Percentiles rank a stretch among this genome's conserved stretches.
Evolutionary conservation across 1,140 invertebrate species (phyloP).

Genomic region (Dendroctonus ponderosae): DNA sequence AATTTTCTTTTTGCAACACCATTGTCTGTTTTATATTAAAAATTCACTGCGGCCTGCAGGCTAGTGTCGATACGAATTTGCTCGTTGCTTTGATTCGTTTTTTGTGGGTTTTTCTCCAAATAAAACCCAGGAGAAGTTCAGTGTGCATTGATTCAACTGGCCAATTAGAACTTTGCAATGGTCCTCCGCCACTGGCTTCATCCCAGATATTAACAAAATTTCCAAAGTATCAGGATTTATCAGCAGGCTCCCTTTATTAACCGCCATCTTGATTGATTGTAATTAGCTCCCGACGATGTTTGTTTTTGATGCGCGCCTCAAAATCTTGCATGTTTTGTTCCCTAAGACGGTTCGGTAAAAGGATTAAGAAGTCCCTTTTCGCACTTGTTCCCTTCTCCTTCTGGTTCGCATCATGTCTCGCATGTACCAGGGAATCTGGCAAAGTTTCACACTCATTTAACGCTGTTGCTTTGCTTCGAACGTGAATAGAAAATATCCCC

Average conservation of each 20-base stretch:
- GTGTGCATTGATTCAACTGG: too few species aligned
- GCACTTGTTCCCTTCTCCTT: conserved; percentile 13
- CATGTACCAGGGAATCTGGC: too few species aligned
- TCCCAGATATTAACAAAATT: conserved; percentile 32
- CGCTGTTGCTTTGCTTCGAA: too few species aligned
- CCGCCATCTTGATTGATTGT: conserved; percentile 37
- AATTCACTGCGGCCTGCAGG: neutral
- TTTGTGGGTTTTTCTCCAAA: too few species aligned
- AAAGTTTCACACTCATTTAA: too few species aligned
- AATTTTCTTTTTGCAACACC: neutral
- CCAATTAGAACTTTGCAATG: too few species aligned
- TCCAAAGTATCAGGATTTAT: conserved; percentile 36
- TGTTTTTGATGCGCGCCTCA: conserved; percentile 36
- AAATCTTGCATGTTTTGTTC: conserved; percentile 37
- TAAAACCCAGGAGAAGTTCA: too few species aligned
- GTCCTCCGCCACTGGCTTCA: conserved; percentile 19
- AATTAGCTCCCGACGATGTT: conserved; percentile 35
- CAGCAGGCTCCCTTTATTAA: conserved; percentile 36
- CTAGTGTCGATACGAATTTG: neutral
- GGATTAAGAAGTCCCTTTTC: conserved; percentile 27
- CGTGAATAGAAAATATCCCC: too few species aligned
- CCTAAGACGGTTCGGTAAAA: conserved; percentile 28
- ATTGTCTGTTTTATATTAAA: neutral
- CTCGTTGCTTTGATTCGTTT: neutral
- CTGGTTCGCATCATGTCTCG: neutral